Evolutionary conservation across 2,888 invertebrate genomes (phyloP).

Genomic region (Sylvicola fuscatus): DNA sequence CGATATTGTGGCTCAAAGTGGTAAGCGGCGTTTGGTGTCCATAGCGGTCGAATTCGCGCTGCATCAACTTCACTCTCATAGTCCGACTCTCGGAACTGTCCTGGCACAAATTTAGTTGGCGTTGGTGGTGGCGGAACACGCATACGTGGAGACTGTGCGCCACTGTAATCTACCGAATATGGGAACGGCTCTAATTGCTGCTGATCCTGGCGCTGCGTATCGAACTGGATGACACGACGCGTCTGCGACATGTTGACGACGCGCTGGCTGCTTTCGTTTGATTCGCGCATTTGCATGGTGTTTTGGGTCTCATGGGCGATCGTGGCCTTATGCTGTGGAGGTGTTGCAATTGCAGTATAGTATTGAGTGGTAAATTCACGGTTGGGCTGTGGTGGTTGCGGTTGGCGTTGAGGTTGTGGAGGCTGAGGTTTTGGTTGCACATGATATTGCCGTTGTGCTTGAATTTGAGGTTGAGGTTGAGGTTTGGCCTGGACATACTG

Average conservation of each 20-base stretch:
- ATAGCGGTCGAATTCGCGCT: slow-evolving; percentile 35
- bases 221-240: slow-evolving; percentile 44
- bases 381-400: slow-evolving; percentile 15
- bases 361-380: slow-evolving; percentile 26
- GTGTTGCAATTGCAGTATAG: slow-evolving; percentile 33
- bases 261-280: slow-evolving; percentile 40
- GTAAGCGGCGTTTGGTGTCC: slow-evolving; percentile 39
- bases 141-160: slow-evolving; percentile 18
- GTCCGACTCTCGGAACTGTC: slow-evolving; percentile 43
- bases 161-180: slow-evolving; percentile 25
- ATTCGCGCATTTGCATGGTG: slow-evolving; percentile 47
- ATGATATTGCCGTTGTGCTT: slow-evolving; percentile 28
- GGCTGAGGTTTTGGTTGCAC: slow-evolving; percentile 16
- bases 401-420: slow-evolving; percentile 30
- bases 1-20: slow-evolving; percentile 35
- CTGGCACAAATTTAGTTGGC: slow-evolving; percentile 42
- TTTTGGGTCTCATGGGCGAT: slow-evolving; percentile 46
- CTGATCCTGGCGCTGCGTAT: slow-evolving; percentile 15
- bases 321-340: slow-evolving; percentile 34
- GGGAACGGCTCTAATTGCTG: slow-evolving; percentile 26
- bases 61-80: slow-evolving; percentile 47
- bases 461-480: slow-evolving; percentile 28
- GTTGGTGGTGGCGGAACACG: slow-evolving; percentile 30
- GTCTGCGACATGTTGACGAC: slow-evolving; percentile 48
- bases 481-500: slow-evolving; percentile 13